Percentiles rank a stretch among this genome's conserved stretches.
Evolutionary conservation across 2,888 invertebrate genomes (phyloP).

Genomic region (Antheraea assamensis): DNA sequence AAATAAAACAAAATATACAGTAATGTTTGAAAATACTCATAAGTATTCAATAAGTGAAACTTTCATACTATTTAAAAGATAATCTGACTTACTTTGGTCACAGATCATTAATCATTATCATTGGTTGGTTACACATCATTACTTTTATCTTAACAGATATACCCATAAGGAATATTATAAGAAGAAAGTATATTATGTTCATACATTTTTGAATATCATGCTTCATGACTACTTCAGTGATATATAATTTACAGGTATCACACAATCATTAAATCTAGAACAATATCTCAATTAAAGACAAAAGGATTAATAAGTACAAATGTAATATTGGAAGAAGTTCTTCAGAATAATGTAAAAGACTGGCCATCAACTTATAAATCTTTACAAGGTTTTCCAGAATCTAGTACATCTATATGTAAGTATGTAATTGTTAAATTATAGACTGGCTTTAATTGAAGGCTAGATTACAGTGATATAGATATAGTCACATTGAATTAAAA

Average conservation of each 20-base stretch:
- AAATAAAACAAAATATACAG: no score
- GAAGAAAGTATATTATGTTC: not conserved
- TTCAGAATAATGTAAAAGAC: conserved; percentile 54
- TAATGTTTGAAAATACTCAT: no score
- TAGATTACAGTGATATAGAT: not conserved
- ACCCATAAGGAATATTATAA: not conserved
- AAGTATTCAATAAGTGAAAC: no score
- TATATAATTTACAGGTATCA: conserved; percentile 61
- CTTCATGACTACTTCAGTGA: not conserved
- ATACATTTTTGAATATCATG: not conserved
- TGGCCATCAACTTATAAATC: conserved; percentile 58
- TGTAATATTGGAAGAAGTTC: conserved; percentile 54
- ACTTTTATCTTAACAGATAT: not conserved
- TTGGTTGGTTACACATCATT: not conserved
- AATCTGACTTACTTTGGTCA: no score
- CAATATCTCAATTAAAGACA: conserved; percentile 61
- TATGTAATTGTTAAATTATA: conserved; percentile 22
- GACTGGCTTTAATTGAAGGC: not conserved
- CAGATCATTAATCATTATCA: not conserved
- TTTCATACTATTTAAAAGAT: no score
- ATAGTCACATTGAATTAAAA: no score
- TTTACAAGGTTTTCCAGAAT: conserved; percentile 52
- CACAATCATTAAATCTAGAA: conserved; percentile 61
- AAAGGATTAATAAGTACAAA: conserved; percentile 54
- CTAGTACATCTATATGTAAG: conserved; percentile 63